Conservation (phyloP, 2,113 vertebrate species). For the Hypomesus transpacificus region DNA sequence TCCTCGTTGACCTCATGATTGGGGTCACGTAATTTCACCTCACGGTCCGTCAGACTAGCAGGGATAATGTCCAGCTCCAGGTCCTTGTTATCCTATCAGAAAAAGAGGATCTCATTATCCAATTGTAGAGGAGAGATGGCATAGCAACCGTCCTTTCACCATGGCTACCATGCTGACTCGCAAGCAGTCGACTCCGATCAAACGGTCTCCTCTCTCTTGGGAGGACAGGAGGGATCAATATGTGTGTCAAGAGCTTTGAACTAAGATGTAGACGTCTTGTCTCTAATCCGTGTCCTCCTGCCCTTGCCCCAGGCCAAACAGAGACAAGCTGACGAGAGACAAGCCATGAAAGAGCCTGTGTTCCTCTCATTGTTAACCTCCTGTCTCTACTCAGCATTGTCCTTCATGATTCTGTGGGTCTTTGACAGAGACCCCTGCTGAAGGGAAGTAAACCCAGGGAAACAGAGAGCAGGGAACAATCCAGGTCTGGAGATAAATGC, state of each 20-base stretch:
- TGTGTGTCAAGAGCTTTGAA: conserved; percentile 3
- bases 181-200: not conserved
- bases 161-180: not conserved
- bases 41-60: conserved; percentile 90
- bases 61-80: conserved; percentile 94
- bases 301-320: not conserved
- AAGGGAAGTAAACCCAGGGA: too few relatives aligned
- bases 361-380: too few relatives aligned
- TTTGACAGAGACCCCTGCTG: too few relatives aligned
- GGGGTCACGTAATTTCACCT: conserved; percentile 92
- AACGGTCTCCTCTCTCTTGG: not conserved
- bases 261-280: not conserved
- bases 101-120: not conserved
- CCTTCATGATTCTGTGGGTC: too few relatives aligned
- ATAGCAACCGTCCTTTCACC: not conserved
- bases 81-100: conserved; percentile 87
- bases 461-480: too few relatives aligned
- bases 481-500: not conserved
- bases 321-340: not conserved
- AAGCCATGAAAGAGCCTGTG: not conserved
- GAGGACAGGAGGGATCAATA: not conserved
- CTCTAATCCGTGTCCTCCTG: not conserved
- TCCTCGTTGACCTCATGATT: conserved; percentile 95
- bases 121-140: not conserved
- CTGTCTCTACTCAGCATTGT: too few relatives aligned